phyloP scores from a whole-genome alignment of 2,797 vertebrate genomes.

The Chrosomus eos region DNA sequence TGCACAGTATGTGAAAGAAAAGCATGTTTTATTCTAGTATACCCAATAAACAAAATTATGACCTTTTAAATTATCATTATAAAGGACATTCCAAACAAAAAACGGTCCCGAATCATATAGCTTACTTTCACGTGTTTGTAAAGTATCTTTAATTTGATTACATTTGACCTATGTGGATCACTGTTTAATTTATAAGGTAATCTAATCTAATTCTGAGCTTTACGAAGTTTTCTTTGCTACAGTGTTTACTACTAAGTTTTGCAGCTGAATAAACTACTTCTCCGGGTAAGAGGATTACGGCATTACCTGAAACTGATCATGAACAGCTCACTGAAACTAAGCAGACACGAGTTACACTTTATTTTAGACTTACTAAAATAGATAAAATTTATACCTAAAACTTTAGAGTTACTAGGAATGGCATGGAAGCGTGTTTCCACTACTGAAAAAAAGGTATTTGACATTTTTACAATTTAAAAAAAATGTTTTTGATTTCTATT shows the following conservation, averaged over 20 bases:
- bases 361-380: too few species aligned
- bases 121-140: not conserved
- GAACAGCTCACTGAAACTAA: not conserved
- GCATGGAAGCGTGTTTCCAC: too few species aligned
- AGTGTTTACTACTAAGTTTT: not conserved
- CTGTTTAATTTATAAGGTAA: not conserved
- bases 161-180: not conserved
- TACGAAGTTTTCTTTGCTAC: not conserved
- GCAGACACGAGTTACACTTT: not conserved
- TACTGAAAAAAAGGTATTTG: too few species aligned
- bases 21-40: not conserved
- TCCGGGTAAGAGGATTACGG: slow-evolving; percentile 3
- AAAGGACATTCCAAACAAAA: not conserved
- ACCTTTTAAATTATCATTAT: not conserved
- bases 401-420: not conserved
- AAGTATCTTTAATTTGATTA: not conserved
- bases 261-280: not conserved
- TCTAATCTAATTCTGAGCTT: not conserved
- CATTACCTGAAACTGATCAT: slow-evolving; percentile 22
- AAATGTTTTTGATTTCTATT: fast-evolving
- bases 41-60: not conserved
- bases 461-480: too few species aligned
- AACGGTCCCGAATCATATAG: not conserved
- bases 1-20: not conserved
- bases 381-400: too few species aligned